phyloP scores from a whole-genome alignment of 2,888 invertebrate species.

The Diarsia brunnea region DNA sequence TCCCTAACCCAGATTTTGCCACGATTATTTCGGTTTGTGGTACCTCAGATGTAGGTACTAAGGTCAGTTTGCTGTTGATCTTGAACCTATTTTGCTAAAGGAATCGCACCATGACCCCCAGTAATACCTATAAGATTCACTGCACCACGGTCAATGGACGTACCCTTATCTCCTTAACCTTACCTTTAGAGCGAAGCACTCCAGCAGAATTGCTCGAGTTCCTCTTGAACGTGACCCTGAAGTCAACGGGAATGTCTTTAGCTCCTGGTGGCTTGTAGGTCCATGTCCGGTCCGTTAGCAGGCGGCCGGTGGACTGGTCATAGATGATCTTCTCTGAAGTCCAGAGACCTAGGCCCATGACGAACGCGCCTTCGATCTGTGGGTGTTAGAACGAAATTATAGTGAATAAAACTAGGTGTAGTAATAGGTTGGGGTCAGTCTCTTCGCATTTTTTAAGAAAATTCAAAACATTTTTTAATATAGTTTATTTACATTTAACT shows the following conservation, averaged over 20 bases:
- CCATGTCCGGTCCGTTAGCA: conserved; percentile 94
- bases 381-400: background rate
- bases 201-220: conserved; percentile 92
- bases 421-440: too few species aligned
- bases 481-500: too few species aligned
- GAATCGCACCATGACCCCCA: too few species aligned
- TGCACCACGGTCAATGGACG: background rate
- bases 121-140: too few species aligned
- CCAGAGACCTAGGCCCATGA: conserved; percentile 94
- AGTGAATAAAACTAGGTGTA: background rate
- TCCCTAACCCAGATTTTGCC: background rate
- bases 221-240: conserved; percentile 91
- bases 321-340: conserved; percentile 92
- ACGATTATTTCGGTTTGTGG: background rate
- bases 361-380: conserved; percentile 93
- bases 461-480: too few species aligned
- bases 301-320: conserved; percentile 89
- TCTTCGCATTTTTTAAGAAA: too few species aligned
- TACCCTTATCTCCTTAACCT: background rate
- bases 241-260: conserved; percentile 93
- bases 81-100: background rate
- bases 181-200: conserved; percentile 93
- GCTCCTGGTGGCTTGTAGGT: conserved; percentile 93
- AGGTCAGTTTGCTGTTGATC: background rate
- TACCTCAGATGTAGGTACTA: background rate